These are phyloP conservation scores for Rachycentron canadum DNA, from an alignment of 2,797 vertebrate genomes.

Conservation along the genomic window DNA sequence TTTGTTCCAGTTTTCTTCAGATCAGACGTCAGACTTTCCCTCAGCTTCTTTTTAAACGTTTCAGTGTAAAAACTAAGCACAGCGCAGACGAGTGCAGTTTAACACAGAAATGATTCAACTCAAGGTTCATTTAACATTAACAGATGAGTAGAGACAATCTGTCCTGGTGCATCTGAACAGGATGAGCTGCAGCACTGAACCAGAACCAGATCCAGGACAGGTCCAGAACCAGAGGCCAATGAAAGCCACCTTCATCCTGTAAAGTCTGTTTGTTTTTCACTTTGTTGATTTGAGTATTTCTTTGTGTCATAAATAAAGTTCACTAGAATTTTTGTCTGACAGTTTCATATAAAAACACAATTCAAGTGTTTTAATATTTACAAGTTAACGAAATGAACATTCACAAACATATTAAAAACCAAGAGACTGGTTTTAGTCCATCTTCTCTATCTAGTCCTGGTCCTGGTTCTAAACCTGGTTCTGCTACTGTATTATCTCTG, in stretches of 20 bases:
- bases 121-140: background rate
- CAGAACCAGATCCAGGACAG: slow-evolving; percentile 24
- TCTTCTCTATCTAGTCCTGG: background rate
- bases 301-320: slow-evolving; percentile 27
- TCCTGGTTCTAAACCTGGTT: slow-evolving; percentile 14
- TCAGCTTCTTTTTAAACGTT: slow-evolving; percentile 20
- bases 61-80: slow-evolving; percentile 15
- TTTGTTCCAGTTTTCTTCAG: slow-evolving; percentile 38
- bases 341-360: background rate
- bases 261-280: background rate
- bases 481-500: slow-evolving; percentile 36
- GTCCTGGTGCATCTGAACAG: slow-evolving; percentile 7
- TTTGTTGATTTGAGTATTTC: background rate
- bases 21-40: slow-evolving; percentile 4
- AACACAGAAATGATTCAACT: background rate
- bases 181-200: slow-evolving; percentile 16
- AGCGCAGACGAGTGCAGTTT: background rate
- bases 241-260: background rate
- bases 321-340: slow-evolving; percentile 23
- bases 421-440: background rate
- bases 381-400: background rate
- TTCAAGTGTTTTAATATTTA: slow-evolving; percentile 10
- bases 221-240: background rate
- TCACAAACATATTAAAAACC: background rate
- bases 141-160: slow-evolving; percentile 1